Evolutionary conservation across 2,797 vertebrate species (phyloP), one percentile per base, ranked within the genome.

Genomic region (Pampus argenteus): DNA sequence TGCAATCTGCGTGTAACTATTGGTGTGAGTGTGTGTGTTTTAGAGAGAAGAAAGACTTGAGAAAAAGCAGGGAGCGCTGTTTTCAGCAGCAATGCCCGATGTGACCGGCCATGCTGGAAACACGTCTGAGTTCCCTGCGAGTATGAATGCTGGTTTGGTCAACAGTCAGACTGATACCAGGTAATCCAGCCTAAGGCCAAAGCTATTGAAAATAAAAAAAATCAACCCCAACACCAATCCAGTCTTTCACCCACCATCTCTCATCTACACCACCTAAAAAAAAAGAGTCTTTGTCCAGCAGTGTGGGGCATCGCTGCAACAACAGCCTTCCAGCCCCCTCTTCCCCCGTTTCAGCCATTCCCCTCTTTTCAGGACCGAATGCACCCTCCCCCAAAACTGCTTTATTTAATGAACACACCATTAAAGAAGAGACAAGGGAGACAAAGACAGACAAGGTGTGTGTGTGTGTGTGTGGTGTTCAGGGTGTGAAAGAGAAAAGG

Each of bases 321-420:
- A 84, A 81, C 73, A 74, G 69, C 62, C 69, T 79, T 66, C 25
- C 7, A 20, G 20, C 65, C 76, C 70, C 79, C 65, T 6, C 29
- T 34, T 44, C 72, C 61, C 76, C 34, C 7, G 5, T 50, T 70
- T 40, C 52, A 60, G 61, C 48, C 36, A 8, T 40, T 51, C 38
- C 68, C 64, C 55, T 69, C 85, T 85, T 92, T 91, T 91, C 84
- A 92, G 72, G 48, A 62, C 78, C 65, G 73, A 82, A 68, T 64
- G 83, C 72, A 50, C 74, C 77, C 82, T 51, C 66, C 78, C 5
- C 45, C 70, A 11, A 73, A 91, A 84, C 73, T 73, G 86, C 83
- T 88, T 91, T 89, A 92, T 93, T 91, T 92, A 91, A 93, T 92
- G 89, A 93, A 93, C 90, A 89, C 88, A 87, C 81, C 76, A 89